Conservation (phyloP, 2,888 invertebrate species). For the Notodonta ziczac region DNA sequence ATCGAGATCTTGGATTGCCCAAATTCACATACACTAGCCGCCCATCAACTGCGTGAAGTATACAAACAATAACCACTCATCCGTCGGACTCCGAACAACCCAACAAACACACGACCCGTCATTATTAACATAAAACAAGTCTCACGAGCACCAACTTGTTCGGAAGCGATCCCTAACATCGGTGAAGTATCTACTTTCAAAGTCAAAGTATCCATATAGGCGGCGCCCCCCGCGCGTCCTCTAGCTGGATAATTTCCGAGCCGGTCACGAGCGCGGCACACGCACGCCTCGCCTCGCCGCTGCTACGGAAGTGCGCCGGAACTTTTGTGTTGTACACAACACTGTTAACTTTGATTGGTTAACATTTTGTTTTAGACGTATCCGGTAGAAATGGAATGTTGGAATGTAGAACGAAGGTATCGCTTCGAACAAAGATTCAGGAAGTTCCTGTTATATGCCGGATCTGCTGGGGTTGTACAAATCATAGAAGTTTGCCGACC, state of each 20-base stretch:
- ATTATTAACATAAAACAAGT: conserved; percentile 26
- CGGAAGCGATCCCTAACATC: conserved; percentile 30
- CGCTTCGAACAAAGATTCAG: too few species aligned
- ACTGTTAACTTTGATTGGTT: conserved; percentile 32
- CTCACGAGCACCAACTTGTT: conserved; percentile 17
- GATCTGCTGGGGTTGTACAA: too few species aligned
- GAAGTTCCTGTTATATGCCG: too few species aligned
- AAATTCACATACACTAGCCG: neutral
- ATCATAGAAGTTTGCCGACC: too few species aligned
- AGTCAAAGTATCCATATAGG: conserved; percentile 44
- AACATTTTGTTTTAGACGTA: conserved; percentile 22
- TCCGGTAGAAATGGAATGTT: conserved; percentile 15
- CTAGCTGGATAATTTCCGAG: conserved; percentile 30
- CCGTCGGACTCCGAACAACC: neutral
- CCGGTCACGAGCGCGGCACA: conserved; percentile 31
- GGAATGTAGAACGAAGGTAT: conserved; percentile 5
- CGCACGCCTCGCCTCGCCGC: conserved; percentile 29
- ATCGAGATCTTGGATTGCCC: too few species aligned
- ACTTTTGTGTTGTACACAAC: conserved; percentile 42
- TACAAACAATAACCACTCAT: neutral
- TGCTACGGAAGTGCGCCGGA: conserved; percentile 34
- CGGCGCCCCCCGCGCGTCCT: conserved; percentile 6
- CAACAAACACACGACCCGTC: neutral
- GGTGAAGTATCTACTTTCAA: conserved; percentile 41
- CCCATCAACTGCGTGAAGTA: neutral